Conservation (phyloP, 2,888 invertebrate genomes). For the Pantelozetes paolii region DNA sequence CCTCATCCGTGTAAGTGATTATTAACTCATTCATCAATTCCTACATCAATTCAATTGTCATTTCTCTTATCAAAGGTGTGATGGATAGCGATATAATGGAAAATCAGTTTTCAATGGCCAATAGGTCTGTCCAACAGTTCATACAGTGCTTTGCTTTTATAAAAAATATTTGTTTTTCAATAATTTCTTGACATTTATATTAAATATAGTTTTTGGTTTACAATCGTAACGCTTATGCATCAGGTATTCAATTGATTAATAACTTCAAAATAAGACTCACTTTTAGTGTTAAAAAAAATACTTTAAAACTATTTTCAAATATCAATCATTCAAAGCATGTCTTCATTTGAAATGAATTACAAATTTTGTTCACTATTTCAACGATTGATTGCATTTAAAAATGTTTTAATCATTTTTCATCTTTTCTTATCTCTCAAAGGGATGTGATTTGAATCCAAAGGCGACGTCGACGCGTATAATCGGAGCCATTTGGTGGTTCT, state of each 20-base stretch:
- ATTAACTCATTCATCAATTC: neutral
- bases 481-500: slow-evolving; percentile 99
- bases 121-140: slow-evolving; percentile 29
- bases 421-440: slow-evolving; percentile 53
- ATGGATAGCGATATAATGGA: slow-evolving; percentile 66
- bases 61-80: neutral
- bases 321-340: neutral
- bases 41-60: neutral
- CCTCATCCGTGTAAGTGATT: slow-evolving; percentile 50
- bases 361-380: neutral
- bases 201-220: slow-evolving; percentile 80
- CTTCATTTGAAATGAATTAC: neutral
- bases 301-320: neutral
- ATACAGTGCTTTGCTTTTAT: no score
- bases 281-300: no score
- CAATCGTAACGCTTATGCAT: slow-evolving; percentile 89
- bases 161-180: no score
- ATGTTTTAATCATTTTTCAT: neutral
- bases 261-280: neutral
- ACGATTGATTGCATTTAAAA: neutral
- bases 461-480: slow-evolving; percentile 76
- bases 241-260: slow-evolving; percentile 55
- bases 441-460: slow-evolving; percentile 76
- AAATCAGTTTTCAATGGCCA: slow-evolving; percentile 70
- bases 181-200: neutral